These are phyloP conservation scores for Megathymus violae DNA, from an alignment of 1,140 invertebrate genomes.

Conservation along the genomic window DNA sequence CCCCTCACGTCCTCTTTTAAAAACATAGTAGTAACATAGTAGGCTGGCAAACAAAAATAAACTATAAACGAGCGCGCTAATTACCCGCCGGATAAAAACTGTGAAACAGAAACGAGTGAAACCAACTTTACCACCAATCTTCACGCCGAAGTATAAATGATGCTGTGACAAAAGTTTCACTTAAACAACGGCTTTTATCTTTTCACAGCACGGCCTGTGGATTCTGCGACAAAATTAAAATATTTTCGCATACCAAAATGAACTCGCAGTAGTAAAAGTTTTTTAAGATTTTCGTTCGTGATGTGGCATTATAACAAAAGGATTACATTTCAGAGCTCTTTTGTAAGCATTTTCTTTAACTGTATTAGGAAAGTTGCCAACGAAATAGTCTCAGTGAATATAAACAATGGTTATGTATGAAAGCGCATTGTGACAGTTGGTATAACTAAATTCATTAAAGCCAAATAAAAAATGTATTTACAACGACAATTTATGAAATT, in stretches of 20 bases:
- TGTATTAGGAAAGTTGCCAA: conserved; percentile 5
- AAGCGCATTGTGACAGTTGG: background rate
- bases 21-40: conserved; percentile 4
- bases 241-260: conserved; percentile 38
- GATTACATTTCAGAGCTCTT: conserved; percentile 10
- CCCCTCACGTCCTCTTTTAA: conserved; percentile 10
- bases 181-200: conserved; percentile 64
- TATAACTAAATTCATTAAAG: background rate
- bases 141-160: conserved; percentile 31
- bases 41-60: conserved; percentile 22
- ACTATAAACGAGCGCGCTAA: conserved; percentile 28
- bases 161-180: conserved; percentile 57
- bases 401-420: background rate
- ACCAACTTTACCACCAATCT: conserved; percentile 27
- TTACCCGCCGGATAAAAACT: conserved; percentile 34
- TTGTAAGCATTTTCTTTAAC: conserved; percentile 2
- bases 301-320: conserved; percentile 9
- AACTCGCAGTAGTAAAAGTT: conserved; percentile 8
- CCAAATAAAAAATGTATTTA: background rate
- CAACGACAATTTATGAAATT: no score
- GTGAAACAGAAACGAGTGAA: conserved; percentile 20
- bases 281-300: conserved; percentile 6
- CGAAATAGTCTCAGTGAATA: conserved; percentile 1
- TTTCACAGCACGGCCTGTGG: conserved; percentile 50
- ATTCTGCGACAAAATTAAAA: conserved; percentile 55